A percentile compares a stretch with the other conserved stretches of the same genome.
phyloP scores from a whole-genome alignment of 2,113 vertebrate genomes.

The Picathartes gymnocephalus region DNA sequence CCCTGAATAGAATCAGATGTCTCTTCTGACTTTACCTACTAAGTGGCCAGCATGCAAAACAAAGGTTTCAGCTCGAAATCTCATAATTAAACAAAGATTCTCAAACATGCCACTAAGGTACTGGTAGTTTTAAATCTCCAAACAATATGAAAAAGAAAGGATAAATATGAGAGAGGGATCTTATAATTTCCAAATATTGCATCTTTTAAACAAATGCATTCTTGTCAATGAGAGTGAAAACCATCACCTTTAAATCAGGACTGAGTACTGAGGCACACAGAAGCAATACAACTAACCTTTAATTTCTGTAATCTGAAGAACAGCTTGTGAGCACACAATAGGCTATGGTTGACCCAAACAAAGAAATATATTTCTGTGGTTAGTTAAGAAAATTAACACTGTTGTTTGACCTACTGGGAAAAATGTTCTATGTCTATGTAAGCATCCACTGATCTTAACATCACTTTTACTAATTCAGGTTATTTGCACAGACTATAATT shows the following conservation, averaged over 20 bases:
- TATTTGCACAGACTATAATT: not conserved
- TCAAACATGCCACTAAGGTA: not conserved
- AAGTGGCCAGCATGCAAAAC: not conserved
- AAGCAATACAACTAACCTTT: not conserved
- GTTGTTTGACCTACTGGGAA: not conserved
- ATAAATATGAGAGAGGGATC: not conserved
- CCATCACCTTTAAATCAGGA: not conserved
- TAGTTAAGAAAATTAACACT: not conserved
- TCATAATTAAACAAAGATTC: not conserved
- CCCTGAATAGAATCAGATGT: not conserved
- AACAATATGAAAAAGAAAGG: not conserved
- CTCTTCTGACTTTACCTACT: not conserved
- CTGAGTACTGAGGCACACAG: not conserved
- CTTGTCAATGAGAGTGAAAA: not conserved
- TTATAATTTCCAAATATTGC: not conserved
- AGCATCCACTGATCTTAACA: not conserved
- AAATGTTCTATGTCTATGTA: not conserved
- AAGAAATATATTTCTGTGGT: not conserved
- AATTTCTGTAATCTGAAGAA: conserved; percentile 16
- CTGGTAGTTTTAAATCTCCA: not conserved
- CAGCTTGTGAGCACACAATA: not conserved
- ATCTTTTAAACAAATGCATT: not conserved
- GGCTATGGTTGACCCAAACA: not conserved
- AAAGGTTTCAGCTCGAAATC: not conserved
- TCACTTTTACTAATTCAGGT: not conserved